Evolutionary conservation across 2,888 invertebrate species (phyloP), one percentile per base, ranked within the genome.

Genomic region (Trissoscelio sp.): DNA sequence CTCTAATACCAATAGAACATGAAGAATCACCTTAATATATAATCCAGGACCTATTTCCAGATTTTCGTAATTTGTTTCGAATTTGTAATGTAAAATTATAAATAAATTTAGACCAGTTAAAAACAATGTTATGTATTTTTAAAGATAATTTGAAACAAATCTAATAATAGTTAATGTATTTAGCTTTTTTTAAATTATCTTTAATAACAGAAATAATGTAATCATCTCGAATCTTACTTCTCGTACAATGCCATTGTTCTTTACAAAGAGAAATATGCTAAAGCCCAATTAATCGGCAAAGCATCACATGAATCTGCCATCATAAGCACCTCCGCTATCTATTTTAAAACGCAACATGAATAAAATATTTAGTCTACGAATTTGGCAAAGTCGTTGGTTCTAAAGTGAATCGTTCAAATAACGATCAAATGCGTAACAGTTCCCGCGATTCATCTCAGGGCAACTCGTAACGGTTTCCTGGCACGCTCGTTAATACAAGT

Each of bases 401-500:
- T 51, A 66, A 53, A 72, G 55, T 64, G 67, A 78, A 78, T 74
- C 66, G 69, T 55, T 66, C 42, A 62, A 69, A 69, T 39, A 48
- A 46, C 67, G 44, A 57, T 70, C 60, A 66, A 66, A 44, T 14
- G 70, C 20, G 77, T 53, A 72, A 58, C 51, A 77, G 53, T 42
- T 64, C 39, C 24, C 51, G 80, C 74, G 83, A 81, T 78, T 80
- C 72, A 81, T 75, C 66, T 74, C 62, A 58, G 55, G 80, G 82
- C 75, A 62, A 67, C 62, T 79, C 72, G 79, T 74, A 53, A 73
- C 64, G 72, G 81, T 72, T 72, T 70, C 72, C 55, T 79, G 72
- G 67, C 72, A 80, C 84, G 78, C 83, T 79, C 83, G 82, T 83
- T 81, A 81, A 64, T 79, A 81, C 82, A 79, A 84, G 82, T 60